Evolutionary conservation across 2,113 vertebrate species (phyloP).

Genomic region (Cariama cristata): DNA sequence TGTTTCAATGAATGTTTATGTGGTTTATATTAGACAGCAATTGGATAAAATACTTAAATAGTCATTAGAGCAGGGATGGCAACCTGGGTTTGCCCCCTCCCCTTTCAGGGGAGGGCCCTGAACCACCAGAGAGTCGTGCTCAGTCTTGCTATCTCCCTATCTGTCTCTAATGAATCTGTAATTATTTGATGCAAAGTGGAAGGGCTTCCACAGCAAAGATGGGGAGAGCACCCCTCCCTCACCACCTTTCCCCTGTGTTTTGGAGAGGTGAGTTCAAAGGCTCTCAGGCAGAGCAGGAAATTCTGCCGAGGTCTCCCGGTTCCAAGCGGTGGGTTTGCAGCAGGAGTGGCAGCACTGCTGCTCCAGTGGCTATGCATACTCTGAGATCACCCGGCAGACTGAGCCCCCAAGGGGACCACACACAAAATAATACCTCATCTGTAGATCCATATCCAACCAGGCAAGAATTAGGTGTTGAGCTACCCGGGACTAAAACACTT

Average conservation of each 20-base stretch:
- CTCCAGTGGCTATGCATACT: not conserved
- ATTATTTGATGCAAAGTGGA: not conserved
- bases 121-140: constrained; percentile 14
- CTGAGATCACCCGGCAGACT: not conserved
- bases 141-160: not conserved
- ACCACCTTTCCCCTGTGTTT: not conserved
- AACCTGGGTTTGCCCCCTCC: not conserved
- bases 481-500: not conserved
- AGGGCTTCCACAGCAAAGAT: not conserved
- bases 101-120: constrained; percentile 42
- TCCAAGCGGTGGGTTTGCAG: not conserved
- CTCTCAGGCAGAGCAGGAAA: not conserved
- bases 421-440: not conserved
- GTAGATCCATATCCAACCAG: not conserved
- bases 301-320: fast-evolving
- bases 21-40: not conserved
- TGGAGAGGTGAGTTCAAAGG: not conserved
- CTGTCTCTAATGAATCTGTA: constrained; percentile 21
- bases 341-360: not conserved
- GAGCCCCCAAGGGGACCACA: constrained; percentile 18
- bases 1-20: not conserved
- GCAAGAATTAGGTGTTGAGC: not conserved
- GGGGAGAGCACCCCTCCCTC: not conserved
- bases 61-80: not conserved
- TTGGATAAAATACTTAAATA: constrained; percentile 27